Evolutionary conservation across 2,888 invertebrate species (phyloP), one percentile per base, ranked within the genome.

Genomic region (Napeogenes sylphis): DNA sequence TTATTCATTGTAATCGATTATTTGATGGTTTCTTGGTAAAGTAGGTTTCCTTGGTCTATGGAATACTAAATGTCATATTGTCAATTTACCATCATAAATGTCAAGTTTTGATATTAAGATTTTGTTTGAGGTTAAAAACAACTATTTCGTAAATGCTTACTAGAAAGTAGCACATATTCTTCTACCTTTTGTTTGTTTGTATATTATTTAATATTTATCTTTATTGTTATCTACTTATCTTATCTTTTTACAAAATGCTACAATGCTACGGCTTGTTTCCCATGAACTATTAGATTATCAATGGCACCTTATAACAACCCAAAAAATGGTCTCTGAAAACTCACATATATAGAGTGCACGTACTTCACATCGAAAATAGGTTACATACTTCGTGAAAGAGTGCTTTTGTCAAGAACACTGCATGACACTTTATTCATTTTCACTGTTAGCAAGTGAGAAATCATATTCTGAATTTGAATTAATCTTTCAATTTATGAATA

Each of bases 1-100:
- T 85, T 84, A 84, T 79, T 80, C 80, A 75, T 76, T 74, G 69
- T 65, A 73, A 83, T 82, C 75, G 81, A 84, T 83, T 79, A 77
- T 70, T 70, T 73, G 42, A 42, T 42, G 42, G 42, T 72, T 73
- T 74, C 70, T 74, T 63, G 71, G 70, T 75, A 71, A 68, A 73
- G 71, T 68, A 69, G 75, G 75, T 65, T 65, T 61, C 47, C 56
- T 71, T 70, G 64, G 69, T 72, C 73, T 71, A 65, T 68, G 65
- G 64, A 65, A 66, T 66, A 72, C 69, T 73, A 83, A 88, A 88
- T 87, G 85, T 79, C 86, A 86, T 75, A 69, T 71, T 69, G 69
- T 78, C 82, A 85, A 42, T 42, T 42, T 10, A 42, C 82, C 82
- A 85, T 85, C 75, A 74, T 76, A 82, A 84, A 84, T 84, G 83